Evolutionary conservation across 64 coral and sea anemone species (phyloP), one percentile per base, ranked within the genome.

Genomic region (Pachyseris speciosa): DNA sequence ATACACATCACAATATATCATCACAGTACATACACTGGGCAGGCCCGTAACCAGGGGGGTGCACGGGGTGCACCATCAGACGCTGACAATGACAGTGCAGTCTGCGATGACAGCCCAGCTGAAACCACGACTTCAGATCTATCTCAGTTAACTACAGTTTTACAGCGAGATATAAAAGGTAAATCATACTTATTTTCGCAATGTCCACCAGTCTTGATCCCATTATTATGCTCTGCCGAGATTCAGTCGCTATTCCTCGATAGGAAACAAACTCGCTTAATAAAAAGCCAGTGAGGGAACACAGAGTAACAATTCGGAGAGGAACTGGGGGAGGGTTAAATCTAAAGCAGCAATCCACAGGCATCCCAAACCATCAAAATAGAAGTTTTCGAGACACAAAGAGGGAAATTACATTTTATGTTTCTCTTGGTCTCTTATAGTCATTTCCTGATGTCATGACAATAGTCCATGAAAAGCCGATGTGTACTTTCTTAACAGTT

Each of bases 181-280:
- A 77, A 77, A 52, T 77, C 74, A 77, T 31, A 77, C 74, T 77
- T 77, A 77, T 77, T 77, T 77, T 77, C 74, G 74, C 74, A 77
- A 77, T 77, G 74, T 77, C 74, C 74, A 53, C 44, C 43, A 77
- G 74, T 77, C 45, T 77, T 77, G 74, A 77, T n/a, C n/a, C n/a
- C n/a, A n/a, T n/a, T n/a, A n/a, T n/a, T n/a, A n/a, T n/a, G n/a
- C n/a, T n/a, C n/a, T n/a, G n/a, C n/a, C n/a, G n/a, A n/a, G n/a
- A n/a, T n/a, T n/a, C n/a, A n/a, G n/a, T n/a, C n/a, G n/a, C n/a
- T n/a, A n/a, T n/a, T n/a, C n/a, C n/a, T n/a, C n/a, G n/a, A n/a
- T n/a, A n/a, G n/a, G n/a, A n/a, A n/a, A n/a, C n/a, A n/a, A n/a
- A n/a, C n/a, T n/a, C n/a, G n/a, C n/a, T n/a, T n/a, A n/a, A n/a